phyloP scores from a whole-genome alignment of 2,797 vertebrate species.

The Taenioides sp. region DNA sequence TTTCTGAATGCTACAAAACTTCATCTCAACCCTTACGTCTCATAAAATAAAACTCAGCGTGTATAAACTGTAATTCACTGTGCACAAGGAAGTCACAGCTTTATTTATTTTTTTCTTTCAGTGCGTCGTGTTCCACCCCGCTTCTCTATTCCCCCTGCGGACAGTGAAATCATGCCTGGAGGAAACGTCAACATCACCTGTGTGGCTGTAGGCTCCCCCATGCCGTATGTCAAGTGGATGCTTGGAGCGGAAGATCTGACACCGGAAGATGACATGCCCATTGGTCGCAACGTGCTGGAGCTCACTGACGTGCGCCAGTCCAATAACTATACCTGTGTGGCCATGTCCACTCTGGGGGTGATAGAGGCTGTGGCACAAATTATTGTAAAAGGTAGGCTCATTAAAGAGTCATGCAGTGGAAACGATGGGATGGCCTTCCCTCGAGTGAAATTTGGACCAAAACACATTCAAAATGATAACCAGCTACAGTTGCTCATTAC shows the following conservation, averaged over 20 bases:
- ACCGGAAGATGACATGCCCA: conserved; percentile 99
- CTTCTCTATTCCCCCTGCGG: conserved; percentile 96
- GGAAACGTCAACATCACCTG: conserved; percentile 98
- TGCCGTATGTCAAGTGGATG: conserved; percentile 99
- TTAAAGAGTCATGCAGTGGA: neutral
- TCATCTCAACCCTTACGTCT: conserved; percentile 28
- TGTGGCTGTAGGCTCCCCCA: conserved; percentile 96
- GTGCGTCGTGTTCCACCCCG: conserved; percentile 95
- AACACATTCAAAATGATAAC: neutral
- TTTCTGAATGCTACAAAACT: conserved; percentile 47
- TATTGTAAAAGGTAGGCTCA: conserved; percentile 90
- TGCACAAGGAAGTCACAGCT: conserved; percentile 7
- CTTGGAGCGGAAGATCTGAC: conserved; percentile 96
- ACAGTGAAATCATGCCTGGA: conserved; percentile 98
- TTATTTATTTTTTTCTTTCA: conserved; percentile 59
- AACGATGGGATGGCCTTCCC: conserved; percentile 6
- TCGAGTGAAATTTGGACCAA: neutral
- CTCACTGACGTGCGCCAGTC: conserved; percentile 97
- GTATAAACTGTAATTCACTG: neutral
- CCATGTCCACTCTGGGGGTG: conserved; percentile 99
- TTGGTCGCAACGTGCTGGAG: conserved; percentile 96
- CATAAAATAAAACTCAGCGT: conserved; percentile 2
- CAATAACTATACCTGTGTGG: conserved; percentile 98
- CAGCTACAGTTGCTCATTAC: neutral
- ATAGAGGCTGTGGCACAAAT: conserved; percentile 98